Evolutionary conservation across 2,888 invertebrate genomes (phyloP), one percentile per base, ranked within the genome.

Genomic region (Sussaba pulchella): DNA sequence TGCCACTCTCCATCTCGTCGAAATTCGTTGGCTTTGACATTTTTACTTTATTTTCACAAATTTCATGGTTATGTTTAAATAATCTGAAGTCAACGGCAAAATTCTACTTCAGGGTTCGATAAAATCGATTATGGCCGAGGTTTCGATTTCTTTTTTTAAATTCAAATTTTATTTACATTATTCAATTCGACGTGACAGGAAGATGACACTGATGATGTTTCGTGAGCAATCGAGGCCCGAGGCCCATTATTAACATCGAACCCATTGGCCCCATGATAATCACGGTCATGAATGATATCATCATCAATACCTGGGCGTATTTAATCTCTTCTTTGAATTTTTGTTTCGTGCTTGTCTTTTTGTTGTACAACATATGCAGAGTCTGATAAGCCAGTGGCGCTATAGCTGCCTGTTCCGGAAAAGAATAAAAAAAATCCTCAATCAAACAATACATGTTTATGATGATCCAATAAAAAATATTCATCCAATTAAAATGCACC

Each of bases 251-350:
- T 6, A 77, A 47, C 63, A 77, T 77, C 1, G 77, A 77, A 21
- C 77, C 77, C 77, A 77, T 64, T 0, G 77, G 77, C 8, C 77
- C 70, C 70, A 77, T 77, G 14, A 77, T 71, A 19, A 77, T 77
- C 10, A 77, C 70, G 1, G 70, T 77, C 77, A 77, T 77, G 52
- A 71, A 77, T 17, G 77, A 77, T 19, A 77, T 71, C 54, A 70
- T 77, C 54, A 77, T 77, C 70, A 77, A 57, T 39, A 77, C 70
- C 36, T 77, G 64, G 17, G 77, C 70, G 6, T 71, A 77, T 45
- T 64, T 70, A 0, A 77, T 77, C 41, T 77, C 77, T 26, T 77
- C 77, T 17, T 64, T 64, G 54, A 70, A 77, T 57, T 64, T 47
- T 47, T 77, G 19, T 3, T 24, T 64, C 45, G 61, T 24, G 5